phyloP scores from a whole-genome alignment of 2,888 invertebrate genomes.

The Ethmia dodecea region DNA sequence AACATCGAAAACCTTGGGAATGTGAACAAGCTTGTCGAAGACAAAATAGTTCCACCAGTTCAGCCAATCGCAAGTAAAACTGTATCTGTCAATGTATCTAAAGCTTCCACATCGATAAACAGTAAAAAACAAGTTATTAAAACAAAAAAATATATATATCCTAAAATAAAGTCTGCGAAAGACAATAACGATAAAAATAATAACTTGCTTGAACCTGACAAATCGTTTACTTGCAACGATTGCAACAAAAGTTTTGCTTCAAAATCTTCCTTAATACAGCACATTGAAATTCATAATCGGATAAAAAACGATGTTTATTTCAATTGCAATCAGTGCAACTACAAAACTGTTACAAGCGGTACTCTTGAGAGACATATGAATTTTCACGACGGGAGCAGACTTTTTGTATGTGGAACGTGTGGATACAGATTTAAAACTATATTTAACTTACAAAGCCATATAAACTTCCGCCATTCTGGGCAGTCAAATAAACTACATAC shows the following conservation, averaged over 20 bases:
- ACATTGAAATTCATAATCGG: not conserved
- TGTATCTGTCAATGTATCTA: no score
- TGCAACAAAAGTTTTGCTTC: not conserved
- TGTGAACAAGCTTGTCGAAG: no score
- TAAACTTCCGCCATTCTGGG: conserved; percentile 9
- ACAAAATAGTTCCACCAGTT: no score
- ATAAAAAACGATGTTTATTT: not conserved
- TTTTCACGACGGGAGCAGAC: not conserved
- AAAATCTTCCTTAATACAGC: not conserved
- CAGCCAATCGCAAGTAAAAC: no score
- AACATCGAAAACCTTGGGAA: no score
- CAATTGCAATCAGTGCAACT: conserved; percentile 1
- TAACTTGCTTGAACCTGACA: not conserved
- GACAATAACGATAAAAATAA: not conserved
- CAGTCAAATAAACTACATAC: not conserved
- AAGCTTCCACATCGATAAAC: no score
- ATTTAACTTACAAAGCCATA: conserved; percentile 8
- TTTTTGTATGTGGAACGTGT: not conserved
- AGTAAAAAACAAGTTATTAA: no score
- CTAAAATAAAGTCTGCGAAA: not conserved
- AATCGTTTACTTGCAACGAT: no score
- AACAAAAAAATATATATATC: no score
- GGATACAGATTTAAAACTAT: not conserved
- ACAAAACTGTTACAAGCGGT: not conserved
- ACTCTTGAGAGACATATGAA: not conserved